Evolutionary conservation across 2,113 vertebrate species (phyloP), one percentile per base, ranked within the genome.

Genomic region (Lipophrys pholis): DNA sequence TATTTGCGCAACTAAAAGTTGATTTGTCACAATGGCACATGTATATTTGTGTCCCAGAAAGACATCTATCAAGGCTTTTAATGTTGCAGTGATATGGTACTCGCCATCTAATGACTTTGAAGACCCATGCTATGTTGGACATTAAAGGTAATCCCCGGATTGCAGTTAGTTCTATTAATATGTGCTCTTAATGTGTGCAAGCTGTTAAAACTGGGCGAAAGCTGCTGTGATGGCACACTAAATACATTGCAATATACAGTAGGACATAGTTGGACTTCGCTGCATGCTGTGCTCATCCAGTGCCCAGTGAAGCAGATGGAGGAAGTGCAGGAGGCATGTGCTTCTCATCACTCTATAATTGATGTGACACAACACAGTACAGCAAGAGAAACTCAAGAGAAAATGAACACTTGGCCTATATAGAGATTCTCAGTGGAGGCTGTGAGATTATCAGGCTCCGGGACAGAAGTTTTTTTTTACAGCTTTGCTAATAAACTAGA

Each of bases 371-470:
- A 78, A 83, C 86, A 59, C 76, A 74, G 78, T 72, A 64, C 15
- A 39, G 78, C 81, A 36, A 78, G 69, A 81, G 72, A 84, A 89
- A 81, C 76, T 83, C 65, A n/a, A 68, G 78, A 85, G 88, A 84
- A 84, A 87, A 88, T 56, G 71, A 87, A 89, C 65, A 84, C 85
- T 83, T 81, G 88, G 71, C 88, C 89, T 89, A 91, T 90, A 87
- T 92, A 84, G 67, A 85, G 77, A 83, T 80, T 84, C 89, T 86
- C 83, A 8, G 63, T 60, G 78, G 87, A 86, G 77, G 73, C 59
- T 57, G 16, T 38, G 78, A 74, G 72, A 89, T 80, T 63, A 71
- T 72, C 62, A 48, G 58, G 52, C 63, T 81, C 41, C 54, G 65
- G 45, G 69, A 76, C 55, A 16, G 15, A 55, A 68, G 36, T 16